A percentile compares a stretch with the other conserved stretches of the same genome.
These are phyloP conservation scores for Heliconius ethilla DNA, from an alignment of 2,888 invertebrate genomes.

Conservation along the genomic window DNA sequence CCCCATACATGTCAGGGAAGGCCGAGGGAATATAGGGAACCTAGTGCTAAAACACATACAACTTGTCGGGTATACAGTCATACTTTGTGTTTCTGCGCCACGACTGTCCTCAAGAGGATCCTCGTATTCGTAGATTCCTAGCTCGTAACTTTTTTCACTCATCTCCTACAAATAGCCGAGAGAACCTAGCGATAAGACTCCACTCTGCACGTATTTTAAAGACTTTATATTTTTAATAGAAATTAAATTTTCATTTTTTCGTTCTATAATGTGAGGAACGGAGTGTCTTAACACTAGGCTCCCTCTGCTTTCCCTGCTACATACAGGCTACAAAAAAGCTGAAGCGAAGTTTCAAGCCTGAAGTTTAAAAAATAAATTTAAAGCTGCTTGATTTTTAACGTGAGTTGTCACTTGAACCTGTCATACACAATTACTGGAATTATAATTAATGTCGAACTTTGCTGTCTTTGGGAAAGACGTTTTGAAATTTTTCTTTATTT, in stretches of 20 bases:
- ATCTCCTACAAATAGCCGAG: background rate
- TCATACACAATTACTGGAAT: constrained; percentile 10
- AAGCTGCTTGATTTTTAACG: background rate
- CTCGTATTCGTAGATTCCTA: background rate
- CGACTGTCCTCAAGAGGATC: no score
- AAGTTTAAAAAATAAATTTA: background rate
- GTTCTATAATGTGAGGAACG: background rate
- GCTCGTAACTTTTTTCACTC: background rate
- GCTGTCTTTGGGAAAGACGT: background rate
- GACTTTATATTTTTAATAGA: background rate
- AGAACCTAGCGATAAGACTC: background rate
- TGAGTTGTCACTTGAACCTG: constrained; percentile 24
- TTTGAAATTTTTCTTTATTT: background rate
- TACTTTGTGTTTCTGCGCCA: no score
- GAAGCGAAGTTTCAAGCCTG: no score
- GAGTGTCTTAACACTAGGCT: background rate
- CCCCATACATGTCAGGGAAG: background rate
- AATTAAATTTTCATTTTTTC: background rate
- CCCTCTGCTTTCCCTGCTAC: background rate
- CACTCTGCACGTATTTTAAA: background rate
- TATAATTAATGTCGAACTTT: constrained; percentile 18
- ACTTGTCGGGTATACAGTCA: no score
- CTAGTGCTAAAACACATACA: no score
- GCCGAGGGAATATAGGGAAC: background rate
- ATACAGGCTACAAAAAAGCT: background rate